phyloP scores from a whole-genome alignment of 2,888 invertebrate genomes.

The Lysandra bellargus region DNA sequence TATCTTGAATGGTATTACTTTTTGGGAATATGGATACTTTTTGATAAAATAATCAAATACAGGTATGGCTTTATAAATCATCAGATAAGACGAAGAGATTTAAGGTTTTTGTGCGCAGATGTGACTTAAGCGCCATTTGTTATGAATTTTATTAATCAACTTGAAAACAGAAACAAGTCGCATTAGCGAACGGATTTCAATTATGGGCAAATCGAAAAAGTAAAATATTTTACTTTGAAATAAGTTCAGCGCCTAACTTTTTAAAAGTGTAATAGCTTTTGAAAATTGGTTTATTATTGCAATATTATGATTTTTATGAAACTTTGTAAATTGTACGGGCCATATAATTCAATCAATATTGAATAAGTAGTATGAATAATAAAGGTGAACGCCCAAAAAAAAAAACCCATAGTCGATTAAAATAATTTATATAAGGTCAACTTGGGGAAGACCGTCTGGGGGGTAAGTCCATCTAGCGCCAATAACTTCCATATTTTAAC shows the following conservation, averaged over 20 bases:
- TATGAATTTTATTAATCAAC: slow-evolving; percentile 25
- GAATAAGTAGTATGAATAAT: background rate
- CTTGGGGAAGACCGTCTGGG: too few species aligned
- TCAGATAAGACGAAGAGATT: slow-evolving; percentile 5
- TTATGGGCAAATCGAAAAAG: slow-evolving; percentile 22
- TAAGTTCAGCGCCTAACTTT: background rate
- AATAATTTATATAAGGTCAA: too few species aligned
- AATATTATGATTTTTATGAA: background rate
- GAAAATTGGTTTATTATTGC: background rate
- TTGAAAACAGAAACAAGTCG: slow-evolving; percentile 27
- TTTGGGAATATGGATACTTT: background rate
- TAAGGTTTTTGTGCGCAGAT: slow-evolving; percentile 19
- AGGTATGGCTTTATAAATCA: slow-evolving; percentile 1
- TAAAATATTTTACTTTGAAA: slow-evolving; percentile 27
- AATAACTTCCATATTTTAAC: too few species aligned
- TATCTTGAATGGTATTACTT: background rate
- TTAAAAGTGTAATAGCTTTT: slow-evolving; percentile 11
- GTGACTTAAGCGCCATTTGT: slow-evolving; percentile 19
- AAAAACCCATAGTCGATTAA: too few species aligned
- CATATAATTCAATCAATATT: background rate
- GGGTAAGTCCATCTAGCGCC: too few species aligned
- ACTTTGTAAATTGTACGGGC: background rate
- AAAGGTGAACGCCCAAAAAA: background rate
- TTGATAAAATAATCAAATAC: background rate
- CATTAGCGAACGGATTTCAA: slow-evolving; percentile 25